Evolutionary conservation across 2,888 invertebrate genomes (phyloP).

Genomic region (Hipparchia semele): DNA sequence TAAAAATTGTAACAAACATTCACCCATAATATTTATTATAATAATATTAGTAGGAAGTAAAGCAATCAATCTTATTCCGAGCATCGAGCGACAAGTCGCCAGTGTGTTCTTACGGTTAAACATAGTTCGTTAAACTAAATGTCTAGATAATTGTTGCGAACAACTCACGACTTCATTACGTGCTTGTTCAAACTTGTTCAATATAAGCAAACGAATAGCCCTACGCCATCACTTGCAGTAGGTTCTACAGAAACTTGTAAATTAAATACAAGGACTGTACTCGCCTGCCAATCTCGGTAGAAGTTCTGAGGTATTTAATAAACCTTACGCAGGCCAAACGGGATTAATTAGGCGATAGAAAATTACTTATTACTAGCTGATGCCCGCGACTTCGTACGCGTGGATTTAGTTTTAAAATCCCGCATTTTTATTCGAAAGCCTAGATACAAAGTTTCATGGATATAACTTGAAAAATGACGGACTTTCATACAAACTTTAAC

Average conservation of each 20-base stretch:
- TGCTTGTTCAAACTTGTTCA: constrained; percentile 9
- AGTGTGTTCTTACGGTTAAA: background rate
- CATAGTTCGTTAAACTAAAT: constrained; percentile 5
- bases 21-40: too few relatives aligned
- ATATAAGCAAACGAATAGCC: constrained; percentile 2
- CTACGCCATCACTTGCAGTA: background rate
- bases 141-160: constrained; percentile 9
- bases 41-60: too few relatives aligned
- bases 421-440: too few relatives aligned
- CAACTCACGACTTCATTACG: constrained; percentile 5
- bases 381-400: too few relatives aligned
- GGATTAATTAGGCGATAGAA: too few relatives aligned
- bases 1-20: too few relatives aligned
- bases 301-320: background rate
- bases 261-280: background rate
- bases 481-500: too few relatives aligned
- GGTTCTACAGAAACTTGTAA: background rate
- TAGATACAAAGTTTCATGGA: too few relatives aligned
- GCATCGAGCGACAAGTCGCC: background rate
- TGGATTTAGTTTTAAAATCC: too few relatives aligned
- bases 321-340: background rate
- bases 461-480: too few relatives aligned
- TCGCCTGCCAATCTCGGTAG: background rate
- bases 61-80: too few relatives aligned
- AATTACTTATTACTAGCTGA: too few relatives aligned